Evolutionary conservation across 2,113 vertebrate genomes (phyloP), one percentile per base, ranked within the genome.

Genomic region (Condylura cristata): DNA sequence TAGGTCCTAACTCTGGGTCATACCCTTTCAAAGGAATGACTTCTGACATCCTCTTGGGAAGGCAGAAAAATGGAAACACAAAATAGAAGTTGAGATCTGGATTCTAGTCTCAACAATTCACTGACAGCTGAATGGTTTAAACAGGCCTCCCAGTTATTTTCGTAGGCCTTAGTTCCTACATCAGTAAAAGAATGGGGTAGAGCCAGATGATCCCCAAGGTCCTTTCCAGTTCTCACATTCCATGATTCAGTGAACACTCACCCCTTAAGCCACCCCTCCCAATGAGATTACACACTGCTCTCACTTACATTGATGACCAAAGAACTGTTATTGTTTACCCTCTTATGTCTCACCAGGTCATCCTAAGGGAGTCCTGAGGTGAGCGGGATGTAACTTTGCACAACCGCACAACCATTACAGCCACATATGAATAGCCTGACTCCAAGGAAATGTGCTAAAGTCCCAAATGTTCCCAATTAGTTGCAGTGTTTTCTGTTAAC

Each of bases 391-490:
- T 34, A 61, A 82, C 53, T 78, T 86, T 68, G 63, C 37, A 6
- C n/a, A 80, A 66, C 6, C 44, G 61, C 5, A 89, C 3, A 26
- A 63, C 12, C 12, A 72, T 78, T 51, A 72, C 26, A 88, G 61
- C 79, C 94, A 88, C 79, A 66, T 71, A 34, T 90, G 82, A 96
- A 85, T 0, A 20, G 46, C 10, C 18, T 91, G 84, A 85, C 82
- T 39, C 20, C 14, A 93, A 86, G 28, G 60, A 95, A 84, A 90
- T 37, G 86, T 44, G 28, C 92, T 85, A 68, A 96, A 88, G 76
- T 61, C 74, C 94, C 92, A 97, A 96, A 89, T 97, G 92, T 92
- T 97, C 75, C 93, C 70, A 39, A 89, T 97, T 95, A 94, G 80
- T 71, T 93, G 68, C 83, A 60, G 41, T 86, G 68, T 0, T 95